A percentile compares a stretch with the other conserved stretches of the same genome.
These are phyloP conservation scores for Isurus oxyrinchus DNA, from an alignment of 2,113 vertebrate genomes.

Conservation along the genomic window DNA sequence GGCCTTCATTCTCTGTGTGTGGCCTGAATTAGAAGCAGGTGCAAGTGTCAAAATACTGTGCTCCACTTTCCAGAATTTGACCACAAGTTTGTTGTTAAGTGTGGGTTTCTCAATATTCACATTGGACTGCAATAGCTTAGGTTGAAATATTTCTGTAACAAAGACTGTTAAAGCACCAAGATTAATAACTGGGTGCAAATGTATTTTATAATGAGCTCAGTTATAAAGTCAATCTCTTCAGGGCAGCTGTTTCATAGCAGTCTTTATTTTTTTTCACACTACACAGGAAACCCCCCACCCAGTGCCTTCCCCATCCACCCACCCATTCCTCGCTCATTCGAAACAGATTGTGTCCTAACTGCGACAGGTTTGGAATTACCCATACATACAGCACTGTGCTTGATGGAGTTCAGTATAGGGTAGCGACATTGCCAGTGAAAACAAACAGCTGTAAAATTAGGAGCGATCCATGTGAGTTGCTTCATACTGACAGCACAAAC, in stretches of 20 bases:
- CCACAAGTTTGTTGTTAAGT: neutral
- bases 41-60: neutral
- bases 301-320: neutral
- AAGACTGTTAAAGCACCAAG: neutral
- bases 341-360: neutral
- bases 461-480: neutral
- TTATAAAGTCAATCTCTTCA: neutral
- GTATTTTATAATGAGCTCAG: neutral
- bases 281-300: neutral
- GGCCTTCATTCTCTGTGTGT: neutral
- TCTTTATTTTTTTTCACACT: neutral
- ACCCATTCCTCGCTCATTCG: neutral
- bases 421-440: neutral
- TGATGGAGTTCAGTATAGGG: neutral
- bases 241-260: slow-evolving; percentile 3
- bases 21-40: slow-evolving; percentile 2
- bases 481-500: neutral
- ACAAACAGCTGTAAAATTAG: neutral
- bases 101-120: neutral
- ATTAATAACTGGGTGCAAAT: neutral
- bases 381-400: neutral
- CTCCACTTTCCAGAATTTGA: neutral
- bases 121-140: neutral
- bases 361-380: neutral
- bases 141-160: neutral